Evolutionary conservation across 1,140 invertebrate genomes (phyloP), one percentile per base, ranked within the genome.

Genomic region (Neomicropteryx cornuta): DNA sequence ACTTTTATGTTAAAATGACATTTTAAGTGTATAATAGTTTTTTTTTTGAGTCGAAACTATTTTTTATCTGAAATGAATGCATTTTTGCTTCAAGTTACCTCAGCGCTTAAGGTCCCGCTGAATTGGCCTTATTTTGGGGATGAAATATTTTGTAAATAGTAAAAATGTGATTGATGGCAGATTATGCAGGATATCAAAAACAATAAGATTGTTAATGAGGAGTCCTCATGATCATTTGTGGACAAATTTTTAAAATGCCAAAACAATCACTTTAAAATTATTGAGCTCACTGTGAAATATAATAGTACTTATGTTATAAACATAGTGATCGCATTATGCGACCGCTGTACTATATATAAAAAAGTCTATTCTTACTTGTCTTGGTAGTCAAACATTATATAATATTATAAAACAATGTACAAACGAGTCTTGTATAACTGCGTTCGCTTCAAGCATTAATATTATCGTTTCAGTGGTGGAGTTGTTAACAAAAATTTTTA

Each of bases 221-320:
- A 35, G 37, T 39, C 40, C 37, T 29, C 41, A 24, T 24, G 23
- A 24, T 24, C 13, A 24, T 24, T 24, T 8, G 23, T 24, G 23
- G 23, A 8, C 6, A 8, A 24, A 24, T 13, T 24, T 8, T 8
- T 8, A n/a, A n/a, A n/a, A n/a, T n/a, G n/a, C n/a, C n/a, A n/a
- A n/a, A n/a, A n/a, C n/a, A n/a, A n/a, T n/a, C n/a, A n/a, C n/a
- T n/a, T n/a, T n/a, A n/a, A n/a, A n/a, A n/a, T n/a, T n/a, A n/a
- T n/a, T n/a, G n/a, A 38, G 37, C 40, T 47, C 43, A 39, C 46
- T 27, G 36, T 6, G 6, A n/a, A n/a, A n/a, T 27, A 40, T 29
- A 43, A 47, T 47, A 45, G 46, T 47, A 47, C 46, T 47, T 47
- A 47, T 47, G 46, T 47, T 47, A 13, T 34, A 45, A 47, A 47